Evolutionary conservation across 2,888 invertebrate genomes (phyloP), one percentile per base, ranked within the genome.

Genomic region (Zygaena filipendulae): DNA sequence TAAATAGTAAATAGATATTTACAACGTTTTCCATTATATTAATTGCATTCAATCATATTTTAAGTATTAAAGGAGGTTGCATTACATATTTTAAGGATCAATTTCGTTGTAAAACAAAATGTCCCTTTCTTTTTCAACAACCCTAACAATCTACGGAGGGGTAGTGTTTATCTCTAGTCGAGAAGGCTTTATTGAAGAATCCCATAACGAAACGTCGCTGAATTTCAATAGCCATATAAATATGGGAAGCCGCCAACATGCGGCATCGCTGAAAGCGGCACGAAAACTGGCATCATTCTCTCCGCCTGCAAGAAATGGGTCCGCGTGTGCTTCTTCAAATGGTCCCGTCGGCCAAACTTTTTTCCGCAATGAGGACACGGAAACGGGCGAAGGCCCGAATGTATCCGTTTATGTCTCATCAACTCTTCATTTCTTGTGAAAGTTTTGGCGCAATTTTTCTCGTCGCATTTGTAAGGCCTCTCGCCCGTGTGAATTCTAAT

Each of bases 401-500:
- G 95, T 24, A 95, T 95, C 40, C 94, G 81, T 53, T 92, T 91
- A 60, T 95, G 95, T n/a, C 95, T 82, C 0, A 95, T 95, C 44
- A 95, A 62, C 54, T 95, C 95, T 55, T 95, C 95, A 62, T 95
- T 95, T 40, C 95, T 84, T 0, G 95, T 95, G 52, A 95, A 95
- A 0, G 91, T 90, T 59, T 95, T 95, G 0, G 91, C 91, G 54
- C 95, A 95, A 23, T 87, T 87, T 39, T 87, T 87, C 31, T 88
- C 87, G 33, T 93, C 92, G 52, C 95, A 95, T 45, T 90, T 90
- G 55, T 89, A 95, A 0, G 95, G 95, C 28, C 95, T 74, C 60
- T 95, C 95, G 70, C 92, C 94, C 19, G 94, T 94, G 52, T 95
- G 95, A 30, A 94, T 95, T 32, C 95, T 77, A n/a, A 93, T 86